These are phyloP conservation scores for Drosophila parthenogenetica DNA, from an alignment of 2,888 invertebrate species.

Conservation along the genomic window DNA sequence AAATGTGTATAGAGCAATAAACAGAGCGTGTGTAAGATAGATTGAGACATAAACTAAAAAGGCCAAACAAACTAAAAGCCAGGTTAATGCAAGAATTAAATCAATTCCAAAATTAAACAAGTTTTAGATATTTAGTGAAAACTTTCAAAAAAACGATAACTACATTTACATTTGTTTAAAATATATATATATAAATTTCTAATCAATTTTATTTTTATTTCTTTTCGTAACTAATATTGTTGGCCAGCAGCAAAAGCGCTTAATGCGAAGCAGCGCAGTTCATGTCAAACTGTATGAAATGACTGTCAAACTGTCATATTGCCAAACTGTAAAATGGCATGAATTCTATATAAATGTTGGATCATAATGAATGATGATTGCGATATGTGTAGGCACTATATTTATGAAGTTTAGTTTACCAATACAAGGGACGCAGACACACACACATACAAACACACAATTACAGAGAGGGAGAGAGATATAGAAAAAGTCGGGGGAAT, in stretches of 20 bases:
- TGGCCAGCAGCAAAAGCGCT: conserved; percentile 46
- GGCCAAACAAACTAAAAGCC: conserved; percentile 54
- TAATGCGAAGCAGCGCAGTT: conserved; percentile 36
- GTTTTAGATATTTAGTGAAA: conserved; percentile 15
- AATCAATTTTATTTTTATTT: conserved; percentile 6
- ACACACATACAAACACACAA: conserved; percentile 35
- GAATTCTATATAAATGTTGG: conserved; percentile 11
- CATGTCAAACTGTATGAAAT: conserved; percentile 50
- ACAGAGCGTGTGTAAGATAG: conserved; percentile 21
- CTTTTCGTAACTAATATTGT: background rate
- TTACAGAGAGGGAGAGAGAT: conserved; percentile 27
- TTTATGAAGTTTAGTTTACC: conserved; percentile 39
- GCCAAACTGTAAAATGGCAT: conserved; percentile 43
- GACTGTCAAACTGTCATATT: conserved; percentile 41
- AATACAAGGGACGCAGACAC: conserved; percentile 41
- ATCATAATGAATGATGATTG: conserved; percentile 25
- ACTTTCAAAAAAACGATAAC: conserved; percentile 23
- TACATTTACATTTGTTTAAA: conserved; percentile 33
- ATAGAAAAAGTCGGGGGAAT: conserved; percentile 11
- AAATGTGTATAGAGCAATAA: conserved; percentile 44
- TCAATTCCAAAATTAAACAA: background rate
- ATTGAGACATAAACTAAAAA: conserved; percentile 25
- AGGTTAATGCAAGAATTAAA: conserved; percentile 45
- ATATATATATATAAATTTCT: conserved; percentile 11
- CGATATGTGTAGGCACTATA: conserved; percentile 32